Percentiles rank a stretch among this genome's conserved stretches.
phyloP scores from a whole-genome alignment of 2,888 invertebrate genomes.

The Hermaeophaga mercurialis region DNA sequence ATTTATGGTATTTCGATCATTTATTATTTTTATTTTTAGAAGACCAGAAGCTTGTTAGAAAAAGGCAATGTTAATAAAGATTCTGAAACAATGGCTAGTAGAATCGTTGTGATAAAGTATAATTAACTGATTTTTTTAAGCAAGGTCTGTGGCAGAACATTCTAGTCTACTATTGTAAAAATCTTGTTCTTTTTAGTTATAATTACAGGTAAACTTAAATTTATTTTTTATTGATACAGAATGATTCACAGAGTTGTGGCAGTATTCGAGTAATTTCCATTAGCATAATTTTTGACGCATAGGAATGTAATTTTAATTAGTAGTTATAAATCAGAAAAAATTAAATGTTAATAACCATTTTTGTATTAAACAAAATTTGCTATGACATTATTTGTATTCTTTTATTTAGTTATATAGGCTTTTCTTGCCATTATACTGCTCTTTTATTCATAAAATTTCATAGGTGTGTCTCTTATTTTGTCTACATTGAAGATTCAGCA shows the following conservation, averaged over 20 bases:
- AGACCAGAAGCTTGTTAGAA: background rate
- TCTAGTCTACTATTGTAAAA: too few relatives aligned
- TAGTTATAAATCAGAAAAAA: too few relatives aligned
- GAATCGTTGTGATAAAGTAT: too few relatives aligned
- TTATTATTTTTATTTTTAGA: background rate
- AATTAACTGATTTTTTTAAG: too few relatives aligned
- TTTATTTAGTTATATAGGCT: too few relatives aligned
- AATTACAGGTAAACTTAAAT: background rate
- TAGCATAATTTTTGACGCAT: too few relatives aligned
- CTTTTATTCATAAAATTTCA: background rate
- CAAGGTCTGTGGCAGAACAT: too few relatives aligned
- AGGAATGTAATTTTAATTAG: too few relatives aligned
- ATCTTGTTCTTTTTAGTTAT: background rate
- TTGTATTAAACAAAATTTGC: background rate
- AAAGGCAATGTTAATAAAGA: background rate
- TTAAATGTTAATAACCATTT: background rate
- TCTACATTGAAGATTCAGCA: background rate
- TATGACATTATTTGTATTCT: too few relatives aligned
- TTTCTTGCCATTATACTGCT: background rate
- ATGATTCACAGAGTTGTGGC: too few relatives aligned
- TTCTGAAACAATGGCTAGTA: background rate
- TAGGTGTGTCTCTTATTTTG: background rate
- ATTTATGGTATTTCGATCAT: background rate
- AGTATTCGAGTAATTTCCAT: too few relatives aligned
- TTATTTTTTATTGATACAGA: too few relatives aligned